phyloP scores from a whole-genome alignment of 92 coral and sea anemone species.

The Epizoanthus rinbou region DNA sequence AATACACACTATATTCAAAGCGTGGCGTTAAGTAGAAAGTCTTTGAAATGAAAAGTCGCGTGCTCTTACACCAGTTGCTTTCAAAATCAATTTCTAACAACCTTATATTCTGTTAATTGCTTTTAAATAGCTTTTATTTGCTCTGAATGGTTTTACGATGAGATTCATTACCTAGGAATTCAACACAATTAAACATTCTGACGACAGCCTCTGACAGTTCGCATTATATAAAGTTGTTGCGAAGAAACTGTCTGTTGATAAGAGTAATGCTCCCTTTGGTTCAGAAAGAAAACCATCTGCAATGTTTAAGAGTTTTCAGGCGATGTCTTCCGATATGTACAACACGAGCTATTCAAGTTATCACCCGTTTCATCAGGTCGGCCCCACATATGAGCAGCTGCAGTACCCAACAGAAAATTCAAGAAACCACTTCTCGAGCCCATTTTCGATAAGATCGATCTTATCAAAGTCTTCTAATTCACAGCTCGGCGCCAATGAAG shows the following conservation, averaged over 20 bases:
- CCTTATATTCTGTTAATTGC: slow-evolving; percentile 38
- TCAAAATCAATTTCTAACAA: slow-evolving; percentile 36
- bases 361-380: slow-evolving; percentile 20
- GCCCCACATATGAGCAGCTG: not conserved
- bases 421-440: slow-evolving; percentile 23
- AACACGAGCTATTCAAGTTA: not conserved
- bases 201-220: not conserved
- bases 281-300: not conserved
- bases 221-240: no score
- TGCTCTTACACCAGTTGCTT: not conserved
- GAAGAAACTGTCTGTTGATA: no score
- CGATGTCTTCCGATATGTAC: slow-evolving; percentile 27
- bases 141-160: slow-evolving; percentile 29
- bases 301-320: slow-evolving; percentile 19
- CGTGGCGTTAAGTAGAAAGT: slow-evolving; percentile 18
- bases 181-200: slow-evolving; percentile 23
- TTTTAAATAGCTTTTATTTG: slow-evolving; percentile 38
- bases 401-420: not conserved
- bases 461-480: slow-evolving; percentile 31
- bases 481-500: slow-evolving; percentile 2
- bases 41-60: slow-evolving; percentile 12
- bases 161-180: slow-evolving; percentile 25
- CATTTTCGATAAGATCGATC: slow-evolving; percentile 38
- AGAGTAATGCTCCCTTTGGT: no score
- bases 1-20: not conserved